Base-by-base conservation (phyloP, 2,888 invertebrate genomes). In the Isotomurus palustris region DNA sequence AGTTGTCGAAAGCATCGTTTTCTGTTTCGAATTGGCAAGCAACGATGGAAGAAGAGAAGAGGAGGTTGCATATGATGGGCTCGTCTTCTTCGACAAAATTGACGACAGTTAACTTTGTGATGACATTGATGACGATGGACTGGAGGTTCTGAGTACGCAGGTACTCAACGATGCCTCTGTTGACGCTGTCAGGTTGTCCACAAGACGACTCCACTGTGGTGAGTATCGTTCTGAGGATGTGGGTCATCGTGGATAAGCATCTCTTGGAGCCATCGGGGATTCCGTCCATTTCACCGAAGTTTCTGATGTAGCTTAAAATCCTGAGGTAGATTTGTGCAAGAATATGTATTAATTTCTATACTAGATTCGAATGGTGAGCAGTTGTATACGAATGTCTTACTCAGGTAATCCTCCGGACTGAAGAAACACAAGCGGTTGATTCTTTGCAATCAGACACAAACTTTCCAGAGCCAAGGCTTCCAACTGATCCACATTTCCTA, bases 401-500 rank as follows among this genome's bases (percentile, higher is more conserved):
- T 59, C 44, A 21, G 50, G 53, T 41, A 58, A 53, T 35, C 64
- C 68, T 50, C 65, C 64, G 17, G 36, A 47, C 21, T 58, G 53
- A n/a, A 62, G 41, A 32, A 69, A 59, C 50, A 56, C 40, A 17
- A 58, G 50, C 29, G 69, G 69, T 27, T 55, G 58, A 19, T 53
- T 35, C 49, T 45, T 56, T 3, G 67, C 62, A 52, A 67, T 60
- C 6, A 61, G 50, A 14, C 49, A 32, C 10, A 68, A 48, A 14
- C 58, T 47, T 12, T 36, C 22, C 61, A 59, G 64, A n/a, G 62
- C 64, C 3, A 62, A 44, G 19, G 49, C 53, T 24, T 63, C 51
- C 48, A 59, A 49, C 14, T 38, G 17, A 3, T 25, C 53, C 28
- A 47, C 52, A 12, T 8, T 6, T 28, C 28, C 32, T 14, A 19